These are phyloP conservation scores for Argopecten irradians DNA, from an alignment of 1,140 invertebrate species.

Conservation along the genomic window DNA sequence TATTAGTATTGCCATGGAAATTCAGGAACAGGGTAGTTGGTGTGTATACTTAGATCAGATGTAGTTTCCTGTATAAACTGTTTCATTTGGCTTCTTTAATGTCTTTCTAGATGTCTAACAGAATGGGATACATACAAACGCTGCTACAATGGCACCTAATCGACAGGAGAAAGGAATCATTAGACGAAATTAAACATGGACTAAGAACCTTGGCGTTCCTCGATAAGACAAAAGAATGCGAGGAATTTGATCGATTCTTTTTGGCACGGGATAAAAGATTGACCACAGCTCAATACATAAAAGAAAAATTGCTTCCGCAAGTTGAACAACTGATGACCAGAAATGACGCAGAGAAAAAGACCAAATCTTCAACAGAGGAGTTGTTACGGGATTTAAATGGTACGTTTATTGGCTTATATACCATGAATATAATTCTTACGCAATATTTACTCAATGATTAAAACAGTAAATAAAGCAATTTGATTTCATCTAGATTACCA, in stretches of 20 bases:
- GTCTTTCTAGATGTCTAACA: constrained; percentile 41
- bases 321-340: constrained; percentile 41
- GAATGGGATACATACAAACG: constrained; percentile 48
- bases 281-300: constrained; percentile 52
- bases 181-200: constrained; percentile 51
- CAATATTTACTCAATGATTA: too few relatives aligned
- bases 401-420: neutral
- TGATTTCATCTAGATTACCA: too few relatives aligned
- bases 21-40: too few relatives aligned
- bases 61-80: too few relatives aligned
- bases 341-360: constrained; percentile 48
- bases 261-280: constrained; percentile 36
- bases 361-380: constrained; percentile 48
- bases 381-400: constrained; percentile 55
- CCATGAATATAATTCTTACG: too few relatives aligned
- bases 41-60: too few relatives aligned
- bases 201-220: constrained; percentile 51
- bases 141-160: constrained; percentile 55
- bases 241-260: constrained; percentile 44
- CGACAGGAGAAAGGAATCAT: constrained; percentile 43
- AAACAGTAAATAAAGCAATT: too few relatives aligned
- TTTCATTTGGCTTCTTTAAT: too few relatives aligned
- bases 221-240: constrained; percentile 33
- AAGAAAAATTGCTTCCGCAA: constrained; percentile 40
- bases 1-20: too few relatives aligned